Percentiles rank a stretch among this genome's conserved stretches.
Evolutionary conservation across 2,888 invertebrate species (phyloP).

Genomic region (Aleiodes alternator): DNA sequence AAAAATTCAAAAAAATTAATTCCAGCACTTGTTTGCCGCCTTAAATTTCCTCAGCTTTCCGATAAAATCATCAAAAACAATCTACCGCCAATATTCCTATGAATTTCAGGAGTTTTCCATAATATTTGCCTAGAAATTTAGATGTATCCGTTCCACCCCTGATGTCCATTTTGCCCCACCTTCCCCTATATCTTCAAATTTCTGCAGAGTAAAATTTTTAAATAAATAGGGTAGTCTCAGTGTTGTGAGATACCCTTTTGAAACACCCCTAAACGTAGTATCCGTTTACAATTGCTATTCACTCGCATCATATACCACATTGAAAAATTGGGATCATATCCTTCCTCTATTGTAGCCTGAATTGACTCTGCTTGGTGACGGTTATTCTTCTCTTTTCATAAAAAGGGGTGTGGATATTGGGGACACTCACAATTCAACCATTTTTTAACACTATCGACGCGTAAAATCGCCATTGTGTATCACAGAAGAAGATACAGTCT

Average conservation of each 20-base stretch:
- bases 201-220: too few species aligned
- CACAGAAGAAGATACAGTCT: slow-evolving; percentile 41
- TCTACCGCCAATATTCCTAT: too few species aligned
- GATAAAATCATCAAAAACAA: too few species aligned
- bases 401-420: slow-evolving; percentile 40
- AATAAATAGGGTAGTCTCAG: slow-evolving; percentile 41
- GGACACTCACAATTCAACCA: slow-evolving; percentile 62
- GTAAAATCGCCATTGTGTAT: slow-evolving; percentile 70
- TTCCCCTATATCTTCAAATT: too few species aligned
- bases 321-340: slow-evolving; percentile 46
- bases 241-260: slow-evolving; percentile 44
- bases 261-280: slow-evolving; percentile 60
- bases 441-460: slow-evolving; percentile 66
- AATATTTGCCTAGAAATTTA: too few species aligned
- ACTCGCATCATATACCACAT: slow-evolving; percentile 46
- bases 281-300: slow-evolving; percentile 69
- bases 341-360: slow-evolving; percentile 63
- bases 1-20: too few species aligned
- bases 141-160: too few species aligned
- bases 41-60: too few species aligned
- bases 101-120: too few species aligned
- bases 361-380: slow-evolving; percentile 62
- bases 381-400: slow-evolving; percentile 40
- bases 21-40: too few species aligned
- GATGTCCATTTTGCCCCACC: too few species aligned